These are phyloP conservation scores for Miniopterus natalensis DNA, from an alignment of 2,113 vertebrate species.

Conservation along the genomic window DNA sequence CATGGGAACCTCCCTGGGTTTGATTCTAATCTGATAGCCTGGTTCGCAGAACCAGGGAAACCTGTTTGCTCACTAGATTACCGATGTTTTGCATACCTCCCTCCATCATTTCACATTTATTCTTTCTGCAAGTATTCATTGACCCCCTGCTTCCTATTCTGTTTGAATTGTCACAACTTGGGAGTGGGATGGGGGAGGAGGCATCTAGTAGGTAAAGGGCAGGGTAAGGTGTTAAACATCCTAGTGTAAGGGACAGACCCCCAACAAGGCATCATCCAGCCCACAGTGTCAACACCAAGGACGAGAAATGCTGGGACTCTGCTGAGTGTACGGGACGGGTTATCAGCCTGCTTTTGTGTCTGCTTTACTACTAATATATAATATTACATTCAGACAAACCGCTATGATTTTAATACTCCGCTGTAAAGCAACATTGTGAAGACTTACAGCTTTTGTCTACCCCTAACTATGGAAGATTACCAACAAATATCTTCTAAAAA, in stretches of 20 bases:
- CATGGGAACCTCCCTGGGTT: background rate
- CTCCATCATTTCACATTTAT: no score
- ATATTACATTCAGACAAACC: background rate
- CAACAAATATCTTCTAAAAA: background rate
- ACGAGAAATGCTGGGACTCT: background rate
- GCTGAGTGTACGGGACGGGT: background rate
- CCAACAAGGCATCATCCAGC: background rate
- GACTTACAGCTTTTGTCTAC: background rate
- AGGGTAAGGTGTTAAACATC: background rate
- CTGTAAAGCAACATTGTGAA: background rate
- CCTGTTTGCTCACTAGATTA: background rate
- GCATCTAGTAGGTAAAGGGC: background rate
- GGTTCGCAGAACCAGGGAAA: background rate
- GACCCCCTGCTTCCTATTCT: background rate
- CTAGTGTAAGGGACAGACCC: no score
- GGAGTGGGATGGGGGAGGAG: fast-evolving
- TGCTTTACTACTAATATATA: background rate
- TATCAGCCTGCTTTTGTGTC: no score
- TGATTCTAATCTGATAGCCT: background rate
- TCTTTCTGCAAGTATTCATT: background rate
- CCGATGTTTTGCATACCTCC: background rate
- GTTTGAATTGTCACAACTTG: background rate
- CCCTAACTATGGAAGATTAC: background rate
- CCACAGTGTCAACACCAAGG: background rate
- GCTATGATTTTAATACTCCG: background rate